A percentile compares a stretch with the other conserved stretches of the same genome.
Evolutionary conservation across 2,888 invertebrate species (phyloP).

Genomic region (Ochropleura plecta): DNA sequence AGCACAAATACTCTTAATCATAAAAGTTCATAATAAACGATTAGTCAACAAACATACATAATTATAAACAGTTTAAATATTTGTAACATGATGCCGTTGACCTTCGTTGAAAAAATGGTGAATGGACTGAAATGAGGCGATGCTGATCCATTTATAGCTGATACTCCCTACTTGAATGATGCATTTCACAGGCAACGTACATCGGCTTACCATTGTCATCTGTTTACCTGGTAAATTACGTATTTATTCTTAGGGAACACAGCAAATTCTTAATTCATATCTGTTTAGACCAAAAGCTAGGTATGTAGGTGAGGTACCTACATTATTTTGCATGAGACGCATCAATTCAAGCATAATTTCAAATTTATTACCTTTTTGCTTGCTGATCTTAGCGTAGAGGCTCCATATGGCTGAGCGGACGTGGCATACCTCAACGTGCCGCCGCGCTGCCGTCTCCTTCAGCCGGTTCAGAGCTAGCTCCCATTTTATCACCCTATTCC

Average conservation of each 20-base stretch:
- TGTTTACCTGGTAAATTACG: background rate
- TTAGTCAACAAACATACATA: too few relatives aligned
- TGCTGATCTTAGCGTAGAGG: slow-evolving; percentile 91
- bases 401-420: slow-evolving; percentile 91
- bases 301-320: too few relatives aligned
- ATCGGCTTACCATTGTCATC: background rate
- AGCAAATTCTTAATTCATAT: background rate
- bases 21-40: too few relatives aligned
- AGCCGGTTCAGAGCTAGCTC: slow-evolving; percentile 91
- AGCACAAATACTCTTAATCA: too few relatives aligned
- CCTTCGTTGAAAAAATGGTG: background rate
- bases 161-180: background rate
- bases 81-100: background rate
- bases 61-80: too few relatives aligned
- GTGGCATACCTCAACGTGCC: slow-evolving; percentile 90
- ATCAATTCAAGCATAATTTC: background rate
- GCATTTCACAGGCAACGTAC: background rate
- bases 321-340: background rate
- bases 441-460: slow-evolving; percentile 89
- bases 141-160: background rate
- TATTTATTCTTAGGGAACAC: background rate
- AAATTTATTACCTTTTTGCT: slow-evolving; percentile 82
- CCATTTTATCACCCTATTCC: slow-evolving; percentile 91
- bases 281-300: background rate
- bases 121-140: background rate